Base-by-base conservation (phyloP, 1,140 invertebrate species). In the Zaprionus vittiger region DNA sequence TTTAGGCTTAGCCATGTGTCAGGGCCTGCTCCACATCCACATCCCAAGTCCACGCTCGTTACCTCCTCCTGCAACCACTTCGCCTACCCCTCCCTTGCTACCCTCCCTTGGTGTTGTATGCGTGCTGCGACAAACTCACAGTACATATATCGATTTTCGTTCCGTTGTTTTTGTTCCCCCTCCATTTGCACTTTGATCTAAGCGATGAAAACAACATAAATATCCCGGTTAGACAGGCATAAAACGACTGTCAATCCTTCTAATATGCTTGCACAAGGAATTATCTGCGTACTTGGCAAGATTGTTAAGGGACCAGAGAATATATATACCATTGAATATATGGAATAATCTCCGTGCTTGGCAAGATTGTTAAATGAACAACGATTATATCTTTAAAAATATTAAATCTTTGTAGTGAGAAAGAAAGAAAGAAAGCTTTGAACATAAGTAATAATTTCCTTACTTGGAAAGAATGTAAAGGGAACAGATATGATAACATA, bases 141-240 rank as follows among this genome's bases (percentile, higher is more conserved):
- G 41, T 47, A 47, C 41, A 47, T 17, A 52, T 87, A 87, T 87
- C 81, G 84, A 89, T 87, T 87, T 87, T 87, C 73, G 61, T 69
- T 44, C 80, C 65, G 62, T 73, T 79, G 68, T 79, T 80, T 78
- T 80, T 44, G 77, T 68, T 34, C 56, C 67, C 7, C 41, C n/a
- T 7, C 76, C 69, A 80, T 79, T 76, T 79, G 54, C 66, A 78
- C 77, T 87, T 73, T 75, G 47, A 67, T 80, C 78, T 72, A 73
- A 83, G 64, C 81, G 69, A 78, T 83, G 72, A 68, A 86, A 82
- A 73, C 80, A 80, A 69, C 67, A 71, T 71, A 79, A 79, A 77
- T 76, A 56, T 52, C 34, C 41, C 54, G 26, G n/a, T 61, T 67
- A 65, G 76, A 73, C 54, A 41, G 41, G 59, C 69, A 61, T 63